Percentiles rank a stretch among this genome's conserved stretches.
phyloP scores from a whole-genome alignment of 2,888 invertebrate genomes.

The Drosophila greeni region DNA sequence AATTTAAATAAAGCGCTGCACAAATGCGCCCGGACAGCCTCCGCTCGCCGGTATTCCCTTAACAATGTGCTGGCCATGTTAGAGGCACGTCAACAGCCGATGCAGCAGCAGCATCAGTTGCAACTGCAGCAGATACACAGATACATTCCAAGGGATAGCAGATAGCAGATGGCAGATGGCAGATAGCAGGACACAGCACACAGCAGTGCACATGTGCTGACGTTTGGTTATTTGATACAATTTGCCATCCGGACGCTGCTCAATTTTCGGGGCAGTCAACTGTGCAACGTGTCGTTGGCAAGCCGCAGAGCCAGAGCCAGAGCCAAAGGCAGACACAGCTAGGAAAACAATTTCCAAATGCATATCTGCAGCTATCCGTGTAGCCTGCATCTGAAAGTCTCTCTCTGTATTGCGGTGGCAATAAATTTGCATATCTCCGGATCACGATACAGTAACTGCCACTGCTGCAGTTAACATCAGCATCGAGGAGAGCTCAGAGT shows the following conservation, averaged over 20 bases:
- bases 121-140: conserved; percentile 13
- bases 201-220: conserved; percentile 39
- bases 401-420: conserved; percentile 22
- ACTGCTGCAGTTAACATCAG: conserved; percentile 25
- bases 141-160: conserved; percentile 19
- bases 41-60: conserved; percentile 22
- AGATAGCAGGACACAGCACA: conserved; percentile 4
- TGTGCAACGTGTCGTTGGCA: conserved; percentile 37
- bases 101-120: conserved; percentile 1
- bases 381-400: conserved; percentile 14
- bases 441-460: conserved; percentile 12
- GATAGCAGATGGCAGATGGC: conserved; percentile 6
- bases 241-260: conserved; percentile 48
- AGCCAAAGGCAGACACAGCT: neutral
- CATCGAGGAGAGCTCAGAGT: neutral
- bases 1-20: conserved; percentile 57
- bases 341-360: conserved; percentile 37
- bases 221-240: conserved; percentile 46
- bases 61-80: conserved; percentile 35
- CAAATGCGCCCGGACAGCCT: conserved; percentile 46
- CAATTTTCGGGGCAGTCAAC: conserved; percentile 43
- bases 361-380: conserved; percentile 15
- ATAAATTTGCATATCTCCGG: conserved; percentile 50
- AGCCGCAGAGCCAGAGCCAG: conserved; percentile 38
- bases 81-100: conserved; percentile 41